These are phyloP conservation scores for Ichneumoninae sp. DNA, from an alignment of 2,888 invertebrate genomes.

Conservation along the genomic window DNA sequence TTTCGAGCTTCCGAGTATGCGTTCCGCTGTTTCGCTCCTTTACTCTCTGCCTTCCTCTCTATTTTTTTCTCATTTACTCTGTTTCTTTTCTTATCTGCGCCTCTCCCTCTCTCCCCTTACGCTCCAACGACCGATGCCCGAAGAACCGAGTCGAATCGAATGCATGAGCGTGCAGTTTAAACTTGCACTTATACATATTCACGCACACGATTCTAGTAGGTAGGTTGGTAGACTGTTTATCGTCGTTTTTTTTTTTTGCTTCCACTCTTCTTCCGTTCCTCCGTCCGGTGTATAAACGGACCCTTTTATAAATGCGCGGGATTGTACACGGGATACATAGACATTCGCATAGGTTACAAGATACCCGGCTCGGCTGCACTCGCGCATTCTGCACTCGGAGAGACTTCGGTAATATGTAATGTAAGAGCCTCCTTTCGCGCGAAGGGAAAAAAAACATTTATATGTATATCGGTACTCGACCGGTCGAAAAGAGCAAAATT, in stretches of 20 bases:
- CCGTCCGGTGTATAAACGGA: conserved; percentile 27
- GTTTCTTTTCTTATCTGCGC: conserved; percentile 12
- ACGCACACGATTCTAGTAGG: conserved; percentile 55
- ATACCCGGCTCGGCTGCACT: background rate
- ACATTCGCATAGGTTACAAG: conserved; percentile 25
- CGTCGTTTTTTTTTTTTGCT: conserved; percentile 27
- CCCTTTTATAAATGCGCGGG: conserved; percentile 9
- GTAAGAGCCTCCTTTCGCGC: conserved; percentile 7
- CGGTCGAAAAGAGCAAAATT: conserved; percentile 12
- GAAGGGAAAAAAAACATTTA: background rate
- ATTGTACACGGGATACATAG: conserved; percentile 31
- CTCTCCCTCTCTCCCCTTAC: background rate
- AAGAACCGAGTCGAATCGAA: conserved; percentile 55
- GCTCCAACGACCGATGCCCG: conserved; percentile 48
- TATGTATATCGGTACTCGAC: conserved; percentile 5
- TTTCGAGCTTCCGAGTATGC: conserved; percentile 12
- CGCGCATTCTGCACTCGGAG: conserved; percentile 1
- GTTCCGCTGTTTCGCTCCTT: conserved; percentile 16
- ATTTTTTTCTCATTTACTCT: conserved; percentile 38
- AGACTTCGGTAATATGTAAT: conserved; percentile 14
- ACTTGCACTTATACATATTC: conserved; percentile 61
- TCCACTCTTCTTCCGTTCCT: conserved; percentile 30
- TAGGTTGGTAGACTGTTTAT: conserved; percentile 34
- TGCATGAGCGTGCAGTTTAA: conserved; percentile 62
- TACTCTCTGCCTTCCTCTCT: conserved; percentile 5